phyloP scores from a whole-genome alignment of 1,140 invertebrate genomes.

The Sitodiplosis mosellana region DNA sequence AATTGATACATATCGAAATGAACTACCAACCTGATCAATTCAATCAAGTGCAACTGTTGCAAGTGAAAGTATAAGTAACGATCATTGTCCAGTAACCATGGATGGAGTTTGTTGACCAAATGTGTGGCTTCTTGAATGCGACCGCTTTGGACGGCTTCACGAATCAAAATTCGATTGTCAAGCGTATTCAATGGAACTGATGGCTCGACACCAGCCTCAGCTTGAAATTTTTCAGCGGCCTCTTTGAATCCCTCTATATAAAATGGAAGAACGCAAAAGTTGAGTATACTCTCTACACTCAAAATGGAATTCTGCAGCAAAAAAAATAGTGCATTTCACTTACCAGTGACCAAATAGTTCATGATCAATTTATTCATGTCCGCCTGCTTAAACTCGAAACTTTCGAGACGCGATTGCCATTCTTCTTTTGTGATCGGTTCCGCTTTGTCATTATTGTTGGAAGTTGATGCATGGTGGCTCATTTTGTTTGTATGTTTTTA shows the following conservation, averaged over 20 bases:
- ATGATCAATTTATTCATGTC: constrained; percentile 96
- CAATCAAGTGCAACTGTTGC: constrained; percentile 89
- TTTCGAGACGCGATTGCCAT: constrained; percentile 53
- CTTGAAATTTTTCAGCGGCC: constrained; percentile 90
- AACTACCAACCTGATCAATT: constrained; percentile 55
- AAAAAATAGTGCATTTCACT: constrained; percentile 6
- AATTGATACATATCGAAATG: no score
- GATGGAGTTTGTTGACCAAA: constrained; percentile 86
- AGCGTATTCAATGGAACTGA: constrained; percentile 73
- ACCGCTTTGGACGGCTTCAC: constrained; percentile 86
- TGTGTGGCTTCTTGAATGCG: constrained; percentile 83
- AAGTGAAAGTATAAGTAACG: constrained; percentile 90
- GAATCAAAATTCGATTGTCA: constrained; percentile 84
- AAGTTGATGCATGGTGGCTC: neutral
- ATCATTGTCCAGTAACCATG: constrained; percentile 87
- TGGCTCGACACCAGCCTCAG: constrained; percentile 79
- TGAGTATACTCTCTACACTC: neutral
- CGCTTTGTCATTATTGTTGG: neutral
- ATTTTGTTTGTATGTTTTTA: no score
- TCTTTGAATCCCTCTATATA: constrained; percentile 88
- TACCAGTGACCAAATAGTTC: constrained; percentile 96
- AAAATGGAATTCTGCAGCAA: neutral
- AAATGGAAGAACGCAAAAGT: constrained; percentile 5
- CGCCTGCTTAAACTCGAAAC: constrained; percentile 64
- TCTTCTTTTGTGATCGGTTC: constrained; percentile 28